Base-by-base conservation (phyloP, 2,797 vertebrate species). In the Gouania willdenowi region DNA sequence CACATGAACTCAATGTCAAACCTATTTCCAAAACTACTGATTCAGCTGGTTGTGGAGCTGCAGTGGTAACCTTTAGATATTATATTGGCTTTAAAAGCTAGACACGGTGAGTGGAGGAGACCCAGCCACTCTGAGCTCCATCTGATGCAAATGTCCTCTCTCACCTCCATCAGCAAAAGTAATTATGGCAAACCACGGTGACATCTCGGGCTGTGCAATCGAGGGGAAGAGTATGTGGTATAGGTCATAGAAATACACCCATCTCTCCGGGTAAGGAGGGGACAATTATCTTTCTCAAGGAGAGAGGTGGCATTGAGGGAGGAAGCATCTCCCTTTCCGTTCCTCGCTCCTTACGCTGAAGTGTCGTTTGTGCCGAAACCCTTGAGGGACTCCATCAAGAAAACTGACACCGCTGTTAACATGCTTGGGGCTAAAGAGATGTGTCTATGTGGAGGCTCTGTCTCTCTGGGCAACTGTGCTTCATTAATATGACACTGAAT, bases 151-250 rank as follows among this genome's bases (percentile, higher is more conserved):
- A 81, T 76, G 77, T 82, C 71, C 78, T 74, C 69, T 51, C 62
- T 84, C 84, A 87, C 87, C 83, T 87, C 78, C 64, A 85, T 88
- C 84, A 86, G 81, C 67, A 77, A 77, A 88, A 84, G 85, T 88
- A 88, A 89, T 90, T 89, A 89, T 21, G 52, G 75, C 61, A 77
- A 77, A 84, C 60, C 66, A 40, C 64, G 41, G 75, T 73, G 75
- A 69, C 76, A 67, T 82, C 71, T 74, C 58, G 5, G 41, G 43
- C 55, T 59, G 66, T n/a, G 52, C 34, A 26, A 31, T 63, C 71
- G 73, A 73, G 68, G 60, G 36, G 47, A 41, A 29, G 53, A 51
- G 66, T 23, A 54, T 63, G 67, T 58, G 12, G 68, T 74, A 69
- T 77, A 84, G 82, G 82, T 86, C 79, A 79, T 9, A 16, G 79